These are phyloP conservation scores for Steatocranus sp. DNA, from an alignment of 2,797 vertebrate species.

Conservation along the genomic window DNA sequence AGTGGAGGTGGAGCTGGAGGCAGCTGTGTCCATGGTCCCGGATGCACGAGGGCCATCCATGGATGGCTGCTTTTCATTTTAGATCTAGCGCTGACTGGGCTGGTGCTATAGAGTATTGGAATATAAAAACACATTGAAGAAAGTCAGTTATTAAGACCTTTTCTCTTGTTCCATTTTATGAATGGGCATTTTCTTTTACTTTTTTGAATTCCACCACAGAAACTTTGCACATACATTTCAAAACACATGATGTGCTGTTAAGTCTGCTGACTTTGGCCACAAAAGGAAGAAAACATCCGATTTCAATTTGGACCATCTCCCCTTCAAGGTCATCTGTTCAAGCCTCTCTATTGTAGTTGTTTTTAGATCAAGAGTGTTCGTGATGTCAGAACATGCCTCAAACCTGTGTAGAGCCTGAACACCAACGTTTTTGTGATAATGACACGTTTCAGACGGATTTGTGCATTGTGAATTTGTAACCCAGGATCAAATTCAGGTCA, in stretches of 20 bases:
- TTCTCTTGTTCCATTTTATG: not conserved
- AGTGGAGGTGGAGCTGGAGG: conserved; percentile 55
- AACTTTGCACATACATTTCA: not conserved
- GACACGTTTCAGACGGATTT: not conserved
- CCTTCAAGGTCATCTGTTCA: not conserved
- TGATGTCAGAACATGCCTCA: not conserved
- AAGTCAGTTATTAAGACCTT: not conserved
- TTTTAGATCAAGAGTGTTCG: not conserved
- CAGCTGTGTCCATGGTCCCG: conserved; percentile 82
- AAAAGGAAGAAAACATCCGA: not conserved
- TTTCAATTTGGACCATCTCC: not conserved
- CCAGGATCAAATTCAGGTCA: not conserved
- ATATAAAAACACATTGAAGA: not conserved
- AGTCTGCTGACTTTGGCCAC: not conserved
- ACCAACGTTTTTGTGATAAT: not conserved
- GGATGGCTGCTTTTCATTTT: conserved; percentile 64
- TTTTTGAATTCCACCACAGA: not conserved
- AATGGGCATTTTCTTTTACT: not conserved
- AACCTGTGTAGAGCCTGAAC: accelerated
- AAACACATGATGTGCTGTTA: not conserved
- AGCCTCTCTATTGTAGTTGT: not conserved
- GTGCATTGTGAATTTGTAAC: not conserved
- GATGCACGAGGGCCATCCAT: conserved; percentile 83
- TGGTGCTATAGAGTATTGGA: not conserved
- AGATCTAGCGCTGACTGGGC: not conserved